Base-by-base conservation (phyloP, 2,888 invertebrate species). In the Bruchidius siliquastri region DNA sequence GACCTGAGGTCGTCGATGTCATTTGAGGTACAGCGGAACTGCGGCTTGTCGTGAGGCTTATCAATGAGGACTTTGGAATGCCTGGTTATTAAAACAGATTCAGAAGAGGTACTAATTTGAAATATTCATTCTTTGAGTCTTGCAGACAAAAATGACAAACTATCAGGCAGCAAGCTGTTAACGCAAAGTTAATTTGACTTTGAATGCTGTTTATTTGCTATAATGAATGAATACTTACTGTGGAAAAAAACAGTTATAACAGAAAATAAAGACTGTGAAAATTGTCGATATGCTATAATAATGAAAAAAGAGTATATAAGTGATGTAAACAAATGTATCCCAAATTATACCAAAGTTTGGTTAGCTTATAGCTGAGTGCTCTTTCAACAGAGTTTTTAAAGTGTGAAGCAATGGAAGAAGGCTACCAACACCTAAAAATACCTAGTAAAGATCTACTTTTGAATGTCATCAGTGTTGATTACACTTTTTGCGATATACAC, bases 21-120 rank as follows among this genome's bases (percentile, higher is more conserved):
- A 91, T 89, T 13, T 91, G 22, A 91, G 91, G 72, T 89, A 91
- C 90, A 80, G 91, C 92, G 18, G 91, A 88, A 67, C 92, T 91
- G 68, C 94, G 90, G 81, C 93, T 92, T 81, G 92, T 93, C 4
- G 93, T 92, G 80, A 95, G 87, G 74, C 93, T 93, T 82, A 95
- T 94, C 76, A 96, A 88, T 0, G 95, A 93, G 67, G 94, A 89
- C 83, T 94, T 93, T 68, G 94, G 94, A 49, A 94, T 90, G 81
- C 95, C 95, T 95, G 84, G 18, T 49, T 4, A 26, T 2, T 26
- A 26, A 26, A 26, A 26, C 70, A 69, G 26, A 67, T 30, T 71
- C 49, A 30, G 26, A 22, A 21, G 66, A 69, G 26, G 13, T 71
- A 18, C 30, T 30, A 73, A 10, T 4, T 20, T 21, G 67, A 8